Conservation (phyloP, 1,140 invertebrate species). For the Drosophila mauritiana region DNA sequence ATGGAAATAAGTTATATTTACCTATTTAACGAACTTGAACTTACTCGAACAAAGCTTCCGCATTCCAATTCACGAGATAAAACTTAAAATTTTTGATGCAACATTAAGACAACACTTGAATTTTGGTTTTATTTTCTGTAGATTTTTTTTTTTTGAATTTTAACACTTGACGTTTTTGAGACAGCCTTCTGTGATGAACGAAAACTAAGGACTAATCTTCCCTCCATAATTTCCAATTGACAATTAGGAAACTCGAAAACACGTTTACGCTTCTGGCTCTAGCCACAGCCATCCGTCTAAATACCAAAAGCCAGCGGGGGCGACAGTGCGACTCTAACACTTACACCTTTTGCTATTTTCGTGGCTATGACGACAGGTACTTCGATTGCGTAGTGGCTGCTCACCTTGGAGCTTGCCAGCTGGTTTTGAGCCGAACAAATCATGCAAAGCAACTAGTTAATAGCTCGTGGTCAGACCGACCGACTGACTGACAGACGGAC, state of each 20-base stretch:
- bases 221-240: constrained; percentile 2
- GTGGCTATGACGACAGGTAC: constrained; percentile 62
- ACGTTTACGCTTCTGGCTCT: constrained; percentile 39
- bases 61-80: constrained; percentile 25
- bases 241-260: constrained; percentile 57
- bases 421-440: constrained; percentile 62
- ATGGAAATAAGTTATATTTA: constrained; percentile 23
- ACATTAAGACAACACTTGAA: constrained; percentile 24
- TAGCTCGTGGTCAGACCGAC: constrained; percentile 31
- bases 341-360: constrained; percentile 62
- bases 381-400: constrained; percentile 58
- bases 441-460: constrained; percentile 64
- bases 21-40: constrained; percentile 27
- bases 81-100: constrained; percentile 37
- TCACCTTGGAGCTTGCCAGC: constrained; percentile 67
- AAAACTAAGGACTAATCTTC: constrained; percentile 2
- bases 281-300: constrained; percentile 7
- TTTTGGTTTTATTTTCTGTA: constrained; percentile 8
- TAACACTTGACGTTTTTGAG: constrained; percentile 5
- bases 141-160: not conserved
- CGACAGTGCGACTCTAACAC: constrained; percentile 38
- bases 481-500: not conserved
- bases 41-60: constrained; percentile 37
- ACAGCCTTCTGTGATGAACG: constrained; percentile 18
- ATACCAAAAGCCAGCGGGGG: constrained; percentile 50